These are phyloP conservation scores for Penelope pileata DNA, from an alignment of 2,113 vertebrate genomes.

Conservation along the genomic window DNA sequence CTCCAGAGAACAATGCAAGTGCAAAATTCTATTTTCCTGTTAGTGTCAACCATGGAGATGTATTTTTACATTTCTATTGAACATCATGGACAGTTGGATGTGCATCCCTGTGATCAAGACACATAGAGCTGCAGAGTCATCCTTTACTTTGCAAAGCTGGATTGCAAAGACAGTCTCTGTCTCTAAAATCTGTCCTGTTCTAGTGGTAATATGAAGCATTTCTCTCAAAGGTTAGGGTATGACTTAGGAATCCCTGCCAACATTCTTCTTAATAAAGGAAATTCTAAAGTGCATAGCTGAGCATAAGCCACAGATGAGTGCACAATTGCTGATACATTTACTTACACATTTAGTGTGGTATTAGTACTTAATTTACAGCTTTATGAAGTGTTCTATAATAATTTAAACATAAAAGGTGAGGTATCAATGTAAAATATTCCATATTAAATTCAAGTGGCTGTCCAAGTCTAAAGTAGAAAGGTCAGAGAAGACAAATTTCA, in stretches of 20 bases:
- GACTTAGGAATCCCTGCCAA: neutral
- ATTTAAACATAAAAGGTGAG: neutral
- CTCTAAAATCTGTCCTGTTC: neutral
- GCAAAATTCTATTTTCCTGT: neutral
- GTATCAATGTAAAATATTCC: neutral
- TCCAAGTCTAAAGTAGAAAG: neutral
- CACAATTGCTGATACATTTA: conserved; percentile 28
- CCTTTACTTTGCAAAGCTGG: neutral
- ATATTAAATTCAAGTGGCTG: neutral
- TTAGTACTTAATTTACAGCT: neutral
- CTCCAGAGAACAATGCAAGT: neutral
- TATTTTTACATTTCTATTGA: neutral
- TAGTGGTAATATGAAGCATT: neutral
- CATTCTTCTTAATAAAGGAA: neutral
- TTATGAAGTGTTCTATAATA: neutral
- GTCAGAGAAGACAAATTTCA: neutral
- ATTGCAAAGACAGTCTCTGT: neutral
- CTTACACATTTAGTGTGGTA: neutral
- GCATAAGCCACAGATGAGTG: neutral
- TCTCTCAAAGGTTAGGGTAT: neutral
- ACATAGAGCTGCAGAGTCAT: neutral
- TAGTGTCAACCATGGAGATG: neutral
- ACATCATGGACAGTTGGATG: neutral
- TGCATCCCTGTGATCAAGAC: neutral
- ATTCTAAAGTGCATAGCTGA: neutral